Evolutionary conservation across 64 coral and sea anemone species (phyloP), one percentile per base, ranked within the genome.

Genomic region (Hydrozoanthus tunicans): DNA sequence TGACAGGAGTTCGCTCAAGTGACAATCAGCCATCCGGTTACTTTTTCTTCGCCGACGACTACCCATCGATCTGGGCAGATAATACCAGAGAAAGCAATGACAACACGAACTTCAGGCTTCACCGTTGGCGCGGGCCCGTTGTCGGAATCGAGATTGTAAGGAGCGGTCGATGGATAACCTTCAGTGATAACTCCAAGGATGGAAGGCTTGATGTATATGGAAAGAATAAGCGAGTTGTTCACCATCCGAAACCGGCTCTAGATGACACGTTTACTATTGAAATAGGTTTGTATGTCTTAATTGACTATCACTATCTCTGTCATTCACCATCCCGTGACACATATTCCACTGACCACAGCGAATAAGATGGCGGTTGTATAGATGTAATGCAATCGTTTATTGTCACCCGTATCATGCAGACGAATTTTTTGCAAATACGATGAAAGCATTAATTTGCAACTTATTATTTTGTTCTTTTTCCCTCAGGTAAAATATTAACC

Each of bases 101-200:
- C 17, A 27, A 72, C 25, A 59, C 84, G 6, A 88, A 88, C 17
- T 88, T 88, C 23, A 57, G 68, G 55, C 84, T 88, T 75, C 84
- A 88, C 56, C 84, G 56, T 17, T 88, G 84, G 84, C 84, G 84
- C 25, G 84, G 84, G 7, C 84, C 84, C 11, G 84, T 88, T 75
- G 69, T 88, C 56, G 84, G 84, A 4, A 74, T 88, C 52, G 84
- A 88, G 55, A 73, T 74, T 14, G 68, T 58, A 59, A 59, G 74
- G 68, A 88, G 55, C 69, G 53, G 84, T 20, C 69, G 53, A 0
- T 88, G 84, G 84, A 59, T 75, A 26, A 60, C 51, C 17, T 88
- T 88, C 67, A 88, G 70, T 60, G 84, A 88, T 9, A 51, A 3
- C 10, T 74, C 68, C 8, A 88, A 17, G 84, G 55, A 74, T 10